phyloP scores from a whole-genome alignment of 2,888 invertebrate species.

The Orchestes rusci region DNA sequence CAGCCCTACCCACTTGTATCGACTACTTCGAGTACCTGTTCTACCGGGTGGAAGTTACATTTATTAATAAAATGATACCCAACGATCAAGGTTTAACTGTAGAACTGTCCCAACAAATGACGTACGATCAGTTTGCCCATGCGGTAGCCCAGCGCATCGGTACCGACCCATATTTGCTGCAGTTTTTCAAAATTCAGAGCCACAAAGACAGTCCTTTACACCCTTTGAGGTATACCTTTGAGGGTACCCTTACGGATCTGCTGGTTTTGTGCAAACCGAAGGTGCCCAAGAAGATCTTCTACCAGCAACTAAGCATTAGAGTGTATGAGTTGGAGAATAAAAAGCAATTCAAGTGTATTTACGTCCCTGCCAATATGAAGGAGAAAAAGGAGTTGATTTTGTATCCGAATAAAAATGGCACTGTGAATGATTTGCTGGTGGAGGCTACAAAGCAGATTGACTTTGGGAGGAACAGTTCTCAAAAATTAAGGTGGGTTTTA shows the following conservation, averaged over 20 bases:
- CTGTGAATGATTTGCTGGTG: too few relatives aligned
- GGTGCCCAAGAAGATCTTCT: too few relatives aligned
- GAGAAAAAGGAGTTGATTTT: too few relatives aligned
- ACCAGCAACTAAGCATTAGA: slow-evolving; percentile 93
- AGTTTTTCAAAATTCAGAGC: slow-evolving; percentile 95
- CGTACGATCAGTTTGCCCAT: slow-evolving; percentile 89
- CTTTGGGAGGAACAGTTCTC: slow-evolving; percentile 78
- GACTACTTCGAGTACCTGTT: slow-evolving; percentile 88
- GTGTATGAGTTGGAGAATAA: too few relatives aligned
- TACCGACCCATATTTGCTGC: slow-evolving; percentile 88
- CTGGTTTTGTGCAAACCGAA: slow-evolving; percentile 82
- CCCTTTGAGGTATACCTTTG: slow-evolving; percentile 78
- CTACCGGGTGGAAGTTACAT: too few relatives aligned
- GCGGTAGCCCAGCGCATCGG: slow-evolving; percentile 88
- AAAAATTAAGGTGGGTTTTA: slow-evolving; percentile 64
- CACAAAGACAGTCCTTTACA: slow-evolving; percentile 87
- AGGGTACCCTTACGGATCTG: slow-evolving; percentile 85
- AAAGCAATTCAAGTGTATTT: too few relatives aligned
- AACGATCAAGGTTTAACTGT: slow-evolving; percentile 80
- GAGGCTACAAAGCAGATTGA: slow-evolving; percentile 89
- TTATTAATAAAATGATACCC: too few relatives aligned
- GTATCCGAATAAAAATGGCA: too few relatives aligned
- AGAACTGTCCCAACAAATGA: slow-evolving; percentile 89
- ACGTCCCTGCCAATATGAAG: too few relatives aligned
- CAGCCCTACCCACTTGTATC: slow-evolving; percentile 84